Percentiles rank a stretch among this genome's conserved stretches.
Evolutionary conservation across 2,888 invertebrate species (phyloP).

Genomic region (Rhagophthalmus giganteus): DNA sequence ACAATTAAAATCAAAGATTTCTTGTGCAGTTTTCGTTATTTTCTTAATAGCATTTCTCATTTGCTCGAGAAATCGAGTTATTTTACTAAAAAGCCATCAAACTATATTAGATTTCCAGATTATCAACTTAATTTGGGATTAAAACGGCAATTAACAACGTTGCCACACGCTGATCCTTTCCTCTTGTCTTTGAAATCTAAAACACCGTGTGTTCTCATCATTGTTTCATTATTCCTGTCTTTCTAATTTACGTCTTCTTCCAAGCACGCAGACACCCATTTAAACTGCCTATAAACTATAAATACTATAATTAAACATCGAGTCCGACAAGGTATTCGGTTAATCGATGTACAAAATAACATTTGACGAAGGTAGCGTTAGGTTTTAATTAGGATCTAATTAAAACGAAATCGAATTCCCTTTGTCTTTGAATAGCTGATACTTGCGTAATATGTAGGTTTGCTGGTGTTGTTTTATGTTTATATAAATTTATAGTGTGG

Average conservation of each 20-base stretch:
- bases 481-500: too few species aligned
- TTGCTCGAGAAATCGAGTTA: too few species aligned
- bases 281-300: slow-evolving; percentile 7
- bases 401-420: too few species aligned
- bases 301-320: slow-evolving; percentile 5
- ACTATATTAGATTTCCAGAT: slow-evolving; percentile 26
- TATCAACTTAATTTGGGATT: slow-evolving; percentile 27
- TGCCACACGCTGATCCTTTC: slow-evolving; percentile 20
- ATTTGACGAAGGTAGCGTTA: too few species aligned
- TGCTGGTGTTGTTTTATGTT: too few species aligned
- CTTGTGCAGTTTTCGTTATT: too few species aligned
- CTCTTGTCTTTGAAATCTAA: slow-evolving; percentile 12
- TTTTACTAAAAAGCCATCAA: slow-evolving; percentile 23
- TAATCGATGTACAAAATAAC: too few species aligned
- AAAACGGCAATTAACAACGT: slow-evolving; percentile 25
- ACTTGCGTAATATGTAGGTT: too few species aligned
- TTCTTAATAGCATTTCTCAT: too few species aligned
- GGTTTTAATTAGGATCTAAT: too few species aligned
- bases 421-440: too few species aligned
- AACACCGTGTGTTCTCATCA: slow-evolving; percentile 10
- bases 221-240: slow-evolving; percentile 16
- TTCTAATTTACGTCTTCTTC: slow-evolving; percentile 4
- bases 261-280: background rate
- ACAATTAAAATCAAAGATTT: background rate
- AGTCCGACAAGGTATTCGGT: slow-evolving; percentile 1